phyloP scores from a whole-genome alignment of 2,797 vertebrate species.

The Sylvia borin region DNA sequence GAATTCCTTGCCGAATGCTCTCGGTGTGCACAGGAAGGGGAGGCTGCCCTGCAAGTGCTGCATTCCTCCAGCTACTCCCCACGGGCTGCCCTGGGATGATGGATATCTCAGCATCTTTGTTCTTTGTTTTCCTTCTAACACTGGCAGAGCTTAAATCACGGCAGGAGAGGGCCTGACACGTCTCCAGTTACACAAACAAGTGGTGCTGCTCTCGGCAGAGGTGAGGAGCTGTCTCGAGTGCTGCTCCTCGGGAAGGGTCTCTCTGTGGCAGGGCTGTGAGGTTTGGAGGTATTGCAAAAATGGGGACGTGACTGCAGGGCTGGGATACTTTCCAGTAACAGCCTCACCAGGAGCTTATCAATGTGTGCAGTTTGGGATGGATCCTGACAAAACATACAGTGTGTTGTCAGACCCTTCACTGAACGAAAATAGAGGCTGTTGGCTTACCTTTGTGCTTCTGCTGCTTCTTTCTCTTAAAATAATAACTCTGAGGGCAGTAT shows the following conservation, averaged over 20 bases:
- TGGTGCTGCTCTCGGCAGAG: neutral
- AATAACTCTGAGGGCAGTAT: constrained; percentile 38
- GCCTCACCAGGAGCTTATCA: neutral
- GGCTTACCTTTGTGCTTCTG: constrained; percentile 49
- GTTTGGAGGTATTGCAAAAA: neutral
- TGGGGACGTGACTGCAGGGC: neutral
- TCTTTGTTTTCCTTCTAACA: constrained; percentile 71
- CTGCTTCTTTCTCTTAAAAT: constrained; percentile 14
- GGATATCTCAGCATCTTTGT: constrained; percentile 78
- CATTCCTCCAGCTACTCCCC: constrained; percentile 69
- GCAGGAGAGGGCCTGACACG: constrained; percentile 43
- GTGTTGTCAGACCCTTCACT: neutral
- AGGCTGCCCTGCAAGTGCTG: constrained; percentile 35
- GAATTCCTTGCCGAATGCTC: constrained; percentile 7
- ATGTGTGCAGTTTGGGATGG: rapidly evolving
- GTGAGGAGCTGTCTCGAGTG: neutral
- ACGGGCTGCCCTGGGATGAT: constrained; percentile 62
- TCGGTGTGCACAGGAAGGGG: constrained; percentile 64
- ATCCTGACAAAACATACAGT: neutral
- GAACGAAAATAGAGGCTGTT: constrained; percentile 43
- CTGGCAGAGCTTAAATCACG: constrained; percentile 75
- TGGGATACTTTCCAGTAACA: constrained; percentile 4
- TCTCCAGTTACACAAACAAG: constrained; percentile 72
- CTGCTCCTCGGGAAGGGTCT: neutral
- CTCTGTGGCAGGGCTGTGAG: neutral